phyloP scores from a whole-genome alignment of 2,888 invertebrate species.

The Linyphia triangularis region DNA sequence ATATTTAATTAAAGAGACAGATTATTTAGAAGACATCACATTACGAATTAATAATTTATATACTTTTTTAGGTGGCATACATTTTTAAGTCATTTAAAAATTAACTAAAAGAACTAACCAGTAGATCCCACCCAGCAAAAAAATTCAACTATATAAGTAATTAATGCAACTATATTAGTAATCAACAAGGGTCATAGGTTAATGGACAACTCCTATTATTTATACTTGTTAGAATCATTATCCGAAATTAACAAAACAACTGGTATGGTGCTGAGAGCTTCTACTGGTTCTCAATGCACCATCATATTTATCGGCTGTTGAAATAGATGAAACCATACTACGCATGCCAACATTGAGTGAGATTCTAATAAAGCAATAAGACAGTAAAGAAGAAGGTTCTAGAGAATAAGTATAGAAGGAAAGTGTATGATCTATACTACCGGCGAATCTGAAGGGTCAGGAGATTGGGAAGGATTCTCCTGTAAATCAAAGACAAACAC shows the following conservation, averaged over 20 bases:
- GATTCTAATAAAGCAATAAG: constrained; percentile 51
- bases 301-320: neutral
- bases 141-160: too few relatives aligned
- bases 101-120: too few relatives aligned
- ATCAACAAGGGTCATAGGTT: too few relatives aligned
- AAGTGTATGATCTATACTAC: constrained; percentile 77
- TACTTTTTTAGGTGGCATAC: too few relatives aligned
- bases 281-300: too few relatives aligned
- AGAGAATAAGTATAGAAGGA: constrained; percentile 75
- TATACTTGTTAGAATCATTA: neutral
- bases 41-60: too few relatives aligned
- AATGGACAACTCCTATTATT: too few relatives aligned
- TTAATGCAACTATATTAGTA: too few relatives aligned
- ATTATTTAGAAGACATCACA: too few relatives aligned
- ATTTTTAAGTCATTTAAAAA: too few relatives aligned
- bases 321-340: constrained; percentile 36
- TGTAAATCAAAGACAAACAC: constrained; percentile 76
- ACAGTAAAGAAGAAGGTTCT: constrained; percentile 62
- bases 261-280: neutral
- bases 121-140: too few relatives aligned
- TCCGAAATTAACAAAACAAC: neutral
- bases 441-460: constrained; percentile 77
- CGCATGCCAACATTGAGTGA: constrained; percentile 64
- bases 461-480: constrained; percentile 77
- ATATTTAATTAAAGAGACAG: too few relatives aligned